These are phyloP conservation scores for Cephus pulcher DNA, from an alignment of 2,888 invertebrate genomes.

Conservation along the genomic window DNA sequence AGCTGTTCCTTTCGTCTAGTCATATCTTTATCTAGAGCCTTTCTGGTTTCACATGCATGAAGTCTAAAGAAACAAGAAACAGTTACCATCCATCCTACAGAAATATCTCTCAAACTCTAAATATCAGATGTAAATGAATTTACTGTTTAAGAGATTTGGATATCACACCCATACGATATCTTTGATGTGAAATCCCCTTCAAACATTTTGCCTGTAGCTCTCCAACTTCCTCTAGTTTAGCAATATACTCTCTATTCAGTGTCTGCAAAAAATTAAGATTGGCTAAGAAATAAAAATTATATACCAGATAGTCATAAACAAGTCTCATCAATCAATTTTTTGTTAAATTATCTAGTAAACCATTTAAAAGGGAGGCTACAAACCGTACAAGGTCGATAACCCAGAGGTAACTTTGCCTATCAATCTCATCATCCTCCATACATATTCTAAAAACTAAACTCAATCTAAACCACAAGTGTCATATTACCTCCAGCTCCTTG, in stretches of 20 bases:
- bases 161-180: constrained; percentile 89
- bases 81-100: neutral
- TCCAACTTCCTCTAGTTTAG: constrained; percentile 86
- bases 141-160: constrained; percentile 83
- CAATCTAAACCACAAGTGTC: constrained; percentile 30
- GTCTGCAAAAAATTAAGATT: constrained; percentile 67
- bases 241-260: constrained; percentile 84
- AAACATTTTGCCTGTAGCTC: constrained; percentile 88
- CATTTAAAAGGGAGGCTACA: neutral
- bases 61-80: constrained; percentile 46
- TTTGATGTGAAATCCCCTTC: constrained; percentile 90
- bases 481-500: constrained; percentile 82
- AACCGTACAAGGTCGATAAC: neutral
- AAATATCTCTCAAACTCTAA: constrained; percentile 1
- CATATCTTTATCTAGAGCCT: constrained; percentile 79
- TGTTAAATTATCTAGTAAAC: neutral
- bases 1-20: constrained; percentile 86
- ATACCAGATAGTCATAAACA: neutral
- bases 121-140: constrained; percentile 57
- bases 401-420: neutral
- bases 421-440: neutral
- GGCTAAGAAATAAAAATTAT: neutral
- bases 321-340: neutral
- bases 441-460: neutral
- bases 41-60: constrained; percentile 49